Base-by-base conservation (phyloP, 2,797 vertebrate genomes). In the Threskiornis aethiopicus region DNA sequence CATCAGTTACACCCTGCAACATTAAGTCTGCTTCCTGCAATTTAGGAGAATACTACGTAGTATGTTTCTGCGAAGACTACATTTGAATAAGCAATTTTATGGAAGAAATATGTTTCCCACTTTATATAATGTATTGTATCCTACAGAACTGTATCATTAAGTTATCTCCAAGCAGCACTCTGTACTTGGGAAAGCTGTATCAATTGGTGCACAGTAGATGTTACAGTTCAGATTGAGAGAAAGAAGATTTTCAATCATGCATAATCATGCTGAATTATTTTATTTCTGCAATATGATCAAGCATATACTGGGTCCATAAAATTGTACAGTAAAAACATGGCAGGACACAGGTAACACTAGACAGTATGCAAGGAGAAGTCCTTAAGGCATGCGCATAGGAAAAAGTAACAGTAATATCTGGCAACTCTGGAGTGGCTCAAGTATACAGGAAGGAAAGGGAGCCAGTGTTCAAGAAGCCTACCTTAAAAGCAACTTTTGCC, bases 401-500 rank as follows among this genome's bases (percentile, higher is more conserved):
- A 41, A n/a, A 83, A 67, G 25, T 54, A 93, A 82, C 33, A 37
- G 49, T 35, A 67, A 4, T 49, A 92, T 67, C 84, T 65, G 58
- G 41, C 13, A 92, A 24, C 59, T 90, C 49, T 71, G 54, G 33
- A 92, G 66, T 33, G 87, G 87, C 85, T 78, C 94, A 49, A 75
- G 58, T 96, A 95, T 3, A 92, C 51, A 71, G n/a, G 41, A 84
- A 66, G 49, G 18, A 71, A 79, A 86, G 31, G 44, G 44, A 93
- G 65, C 70, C 84, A 85, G 71, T 49, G 75, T 62, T 94, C 26
- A 51, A 39, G 80, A 85, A 92, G 71, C 64, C 91, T 88, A 85
- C 92, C 89, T 88, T 85, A 90, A 92, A 86, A 76, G 15, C 76
- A 96, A 82, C 83, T 79, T 94, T 83, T 80, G 85, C 58, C 83